Percentiles rank a stretch among this genome's conserved stretches.
Conservation (phyloP, 2,888 invertebrate genomes). For the Geotrupes spiniger region DNA sequence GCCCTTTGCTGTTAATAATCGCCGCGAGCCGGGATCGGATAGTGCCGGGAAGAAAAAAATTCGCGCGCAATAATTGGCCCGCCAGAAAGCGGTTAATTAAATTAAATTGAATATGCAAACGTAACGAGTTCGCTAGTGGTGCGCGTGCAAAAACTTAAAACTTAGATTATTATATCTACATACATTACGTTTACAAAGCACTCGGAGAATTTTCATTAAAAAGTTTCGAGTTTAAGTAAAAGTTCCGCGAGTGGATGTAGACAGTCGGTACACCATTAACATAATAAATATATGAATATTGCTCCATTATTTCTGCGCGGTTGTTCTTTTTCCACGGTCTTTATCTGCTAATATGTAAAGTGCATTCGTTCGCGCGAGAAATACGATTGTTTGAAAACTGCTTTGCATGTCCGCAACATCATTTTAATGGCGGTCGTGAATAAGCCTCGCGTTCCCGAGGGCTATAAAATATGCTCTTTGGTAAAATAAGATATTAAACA, state of each 20-base stretch:
- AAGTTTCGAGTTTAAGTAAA: conserved; percentile 6
- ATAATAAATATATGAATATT: conserved; percentile 6
- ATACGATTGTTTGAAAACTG: too few relatives aligned
- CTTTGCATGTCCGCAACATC: too few relatives aligned
- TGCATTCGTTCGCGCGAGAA: too few relatives aligned
- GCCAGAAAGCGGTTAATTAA: conserved; percentile 11
- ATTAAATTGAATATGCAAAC: conserved; percentile 19
- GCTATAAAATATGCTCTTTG: too few relatives aligned
- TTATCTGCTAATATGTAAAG: too few relatives aligned
- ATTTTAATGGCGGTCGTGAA: too few relatives aligned
- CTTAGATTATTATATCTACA: conserved; percentile 7
- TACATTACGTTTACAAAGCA: conserved; percentile 7
- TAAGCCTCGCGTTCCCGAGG: too few relatives aligned
- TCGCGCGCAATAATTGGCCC: neutral
- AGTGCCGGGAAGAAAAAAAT: too few relatives aligned
- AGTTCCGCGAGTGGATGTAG: conserved; percentile 1
- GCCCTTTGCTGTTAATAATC: too few relatives aligned
- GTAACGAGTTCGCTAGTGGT: conserved; percentile 15
- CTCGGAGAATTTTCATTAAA: conserved; percentile 6
- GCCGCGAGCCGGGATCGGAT: too few relatives aligned
- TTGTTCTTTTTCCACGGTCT: neutral
- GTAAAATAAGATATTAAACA: too few relatives aligned
- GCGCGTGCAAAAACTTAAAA: neutral
- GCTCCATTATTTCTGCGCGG: neutral
- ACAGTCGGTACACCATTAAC: conserved; percentile 5